Percentiles rank a stretch among this genome's conserved stretches.
Evolutionary conservation across 1,140 invertebrate genomes (phyloP).

Genomic region (Chlorops oryzae): DNA sequence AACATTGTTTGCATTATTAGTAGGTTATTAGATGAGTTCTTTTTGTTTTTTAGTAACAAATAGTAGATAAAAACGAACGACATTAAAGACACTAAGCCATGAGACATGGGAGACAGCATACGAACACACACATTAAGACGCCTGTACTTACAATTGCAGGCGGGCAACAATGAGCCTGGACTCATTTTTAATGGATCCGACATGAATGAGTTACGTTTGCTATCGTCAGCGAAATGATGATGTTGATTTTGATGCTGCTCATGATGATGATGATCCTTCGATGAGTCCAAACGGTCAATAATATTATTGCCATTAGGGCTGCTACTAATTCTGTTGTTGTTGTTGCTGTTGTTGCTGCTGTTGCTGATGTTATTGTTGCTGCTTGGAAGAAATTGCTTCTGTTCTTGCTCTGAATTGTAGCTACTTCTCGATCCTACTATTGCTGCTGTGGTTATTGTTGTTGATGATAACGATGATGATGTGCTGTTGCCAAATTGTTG

Average conservation of each 20-base stretch:
- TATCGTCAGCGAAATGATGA: background rate
- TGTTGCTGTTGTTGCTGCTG: constrained; percentile 19
- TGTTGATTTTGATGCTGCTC: too few relatives aligned
- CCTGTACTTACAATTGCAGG: constrained; percentile 17
- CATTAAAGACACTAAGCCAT: too few relatives aligned
- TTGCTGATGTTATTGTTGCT: constrained; percentile 11
- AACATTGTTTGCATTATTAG: too few relatives aligned
- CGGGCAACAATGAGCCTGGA: constrained; percentile 36
- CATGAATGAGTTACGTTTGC: constrained; percentile 59
- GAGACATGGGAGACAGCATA: background rate
- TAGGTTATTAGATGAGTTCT: too few relatives aligned
- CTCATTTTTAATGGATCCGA: constrained; percentile 61
- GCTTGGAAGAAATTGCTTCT: too few relatives aligned
- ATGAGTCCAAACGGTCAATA: background rate
- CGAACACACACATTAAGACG: background rate
- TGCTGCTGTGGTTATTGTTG: constrained; percentile 45
- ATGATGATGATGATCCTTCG: too few relatives aligned
- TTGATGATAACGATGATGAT: constrained; percentile 34
- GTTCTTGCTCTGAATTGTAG: too few relatives aligned
- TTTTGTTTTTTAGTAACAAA: too few relatives aligned
- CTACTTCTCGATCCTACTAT: constrained; percentile 15
- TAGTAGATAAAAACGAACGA: too few relatives aligned
- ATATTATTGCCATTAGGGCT: constrained; percentile 12
- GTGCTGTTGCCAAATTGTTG: constrained; percentile 3
- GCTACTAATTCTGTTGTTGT: constrained; percentile 16